Evolutionary conservation across 2,888 invertebrate species (phyloP).

Genomic region (Perithous albicinctus): DNA sequence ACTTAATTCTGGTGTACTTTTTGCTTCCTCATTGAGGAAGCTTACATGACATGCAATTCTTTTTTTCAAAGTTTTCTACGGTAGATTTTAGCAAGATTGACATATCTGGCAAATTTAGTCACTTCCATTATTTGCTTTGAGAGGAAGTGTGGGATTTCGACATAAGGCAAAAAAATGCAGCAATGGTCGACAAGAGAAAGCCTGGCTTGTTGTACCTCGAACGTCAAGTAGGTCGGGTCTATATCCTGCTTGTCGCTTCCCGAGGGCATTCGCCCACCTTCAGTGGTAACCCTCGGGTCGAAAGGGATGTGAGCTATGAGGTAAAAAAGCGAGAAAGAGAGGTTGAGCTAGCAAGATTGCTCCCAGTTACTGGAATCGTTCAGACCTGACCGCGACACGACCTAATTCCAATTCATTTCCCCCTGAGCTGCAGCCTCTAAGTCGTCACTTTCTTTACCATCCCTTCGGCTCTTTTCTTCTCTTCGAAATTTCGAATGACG

Average conservation of each 20-base stretch:
- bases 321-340: not conserved
- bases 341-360: conserved; percentile 12
- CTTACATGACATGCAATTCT: too few species aligned
- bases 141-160: not conserved
- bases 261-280: conserved; percentile 38
- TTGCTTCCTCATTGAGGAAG: not conserved
- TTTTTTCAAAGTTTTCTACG: too few species aligned
- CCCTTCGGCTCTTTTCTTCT: not conserved
- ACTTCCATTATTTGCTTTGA: conserved; percentile 4
- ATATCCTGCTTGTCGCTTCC: not conserved
- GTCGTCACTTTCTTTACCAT: conserved; percentile 24
- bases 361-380: conserved; percentile 29
- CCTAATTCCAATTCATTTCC: conserved; percentile 41
- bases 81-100: too few species aligned
- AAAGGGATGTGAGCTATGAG: not conserved
- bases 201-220: conserved; percentile 5
- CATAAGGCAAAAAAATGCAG: not conserved
- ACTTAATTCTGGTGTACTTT: not conserved
- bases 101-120: too few species aligned
- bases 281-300: not conserved
- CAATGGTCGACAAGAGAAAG: not conserved
- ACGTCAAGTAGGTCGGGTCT: conserved; percentile 30
- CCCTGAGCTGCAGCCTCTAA: not conserved
- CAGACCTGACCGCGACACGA: conserved; percentile 50
- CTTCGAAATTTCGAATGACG: conserved; percentile 9